phyloP scores from a whole-genome alignment of 2,888 invertebrate species.

The Apocheima hispidaria region DNA sequence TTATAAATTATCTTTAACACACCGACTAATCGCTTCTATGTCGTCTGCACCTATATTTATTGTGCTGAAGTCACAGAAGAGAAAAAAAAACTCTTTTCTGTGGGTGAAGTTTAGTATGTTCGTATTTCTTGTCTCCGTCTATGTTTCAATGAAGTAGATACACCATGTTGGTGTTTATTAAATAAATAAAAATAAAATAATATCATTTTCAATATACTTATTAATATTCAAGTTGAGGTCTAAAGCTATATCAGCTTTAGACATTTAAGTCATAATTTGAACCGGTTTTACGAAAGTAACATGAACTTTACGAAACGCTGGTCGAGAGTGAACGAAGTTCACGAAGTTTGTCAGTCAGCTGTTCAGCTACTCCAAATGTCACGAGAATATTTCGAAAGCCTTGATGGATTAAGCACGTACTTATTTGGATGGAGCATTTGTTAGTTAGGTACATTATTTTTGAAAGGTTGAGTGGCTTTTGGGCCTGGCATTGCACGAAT shows the following conservation, averaged over 20 bases:
- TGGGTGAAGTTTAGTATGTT: too few relatives aligned
- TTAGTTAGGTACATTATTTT: conserved; percentile 24
- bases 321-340: conserved; percentile 27
- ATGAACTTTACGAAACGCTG: conserved; percentile 40
- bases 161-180: too few relatives aligned
- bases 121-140: too few relatives aligned
- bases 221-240: too few relatives aligned
- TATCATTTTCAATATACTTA: too few relatives aligned
- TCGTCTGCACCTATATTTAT: too few relatives aligned
- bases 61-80: too few relatives aligned
- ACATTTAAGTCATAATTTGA: conserved; percentile 29
- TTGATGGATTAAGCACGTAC: conserved; percentile 31
- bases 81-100: too few relatives aligned
- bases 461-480: conserved; percentile 27
- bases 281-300: conserved; percentile 46
- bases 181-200: too few relatives aligned
- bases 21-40: too few relatives aligned
- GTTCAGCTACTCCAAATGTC: conserved; percentile 47
- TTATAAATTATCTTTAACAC: too few relatives aligned
- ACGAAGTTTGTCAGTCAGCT: conserved; percentile 47
- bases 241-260: not conserved
- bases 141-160: too few relatives aligned
- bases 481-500: conserved; percentile 10
- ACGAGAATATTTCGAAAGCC: conserved; percentile 36
- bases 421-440: conserved; percentile 25